phyloP scores from a whole-genome alignment of 2,888 invertebrate genomes.

The Aricia artaxerxes region DNA sequence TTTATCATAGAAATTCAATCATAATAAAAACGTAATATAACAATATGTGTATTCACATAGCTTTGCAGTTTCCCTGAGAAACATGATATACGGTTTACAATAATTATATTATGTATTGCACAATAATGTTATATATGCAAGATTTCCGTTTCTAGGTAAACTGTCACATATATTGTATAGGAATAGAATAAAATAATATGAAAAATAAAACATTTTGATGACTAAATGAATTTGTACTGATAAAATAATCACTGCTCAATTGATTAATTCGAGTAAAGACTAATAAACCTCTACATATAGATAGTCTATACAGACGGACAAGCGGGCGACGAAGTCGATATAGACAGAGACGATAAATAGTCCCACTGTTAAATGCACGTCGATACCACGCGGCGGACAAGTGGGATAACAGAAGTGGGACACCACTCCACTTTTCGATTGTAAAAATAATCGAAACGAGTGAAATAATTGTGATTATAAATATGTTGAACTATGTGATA shows the following conservation, averaged over 20 bases:
- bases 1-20: not conserved
- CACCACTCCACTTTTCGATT: constrained; percentile 5
- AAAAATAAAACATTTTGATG: constrained; percentile 57
- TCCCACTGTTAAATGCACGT: constrained; percentile 18
- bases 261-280: constrained; percentile 48
- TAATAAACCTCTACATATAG: not conserved
- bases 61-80: not conserved
- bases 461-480: not conserved
- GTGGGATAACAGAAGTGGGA: not conserved
- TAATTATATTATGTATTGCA: not conserved
- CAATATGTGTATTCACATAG: not conserved
- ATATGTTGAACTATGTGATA: not conserved
- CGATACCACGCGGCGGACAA: not conserved
- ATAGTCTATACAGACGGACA: constrained; percentile 20
- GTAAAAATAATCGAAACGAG: constrained; percentile 23
- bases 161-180: constrained; percentile 11
- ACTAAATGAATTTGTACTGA: constrained; percentile 75
- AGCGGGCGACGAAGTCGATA: not conserved
- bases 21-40: not conserved
- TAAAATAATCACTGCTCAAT: constrained; percentile 59
- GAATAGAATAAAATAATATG: constrained; percentile 37
- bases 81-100: not conserved
- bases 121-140: not conserved
- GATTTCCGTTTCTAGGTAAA: not conserved
- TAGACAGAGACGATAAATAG: constrained; percentile 13